These are phyloP conservation scores for Varanus salvator DNA, from an alignment of 2,113 vertebrate species.

Conservation along the genomic window DNA sequence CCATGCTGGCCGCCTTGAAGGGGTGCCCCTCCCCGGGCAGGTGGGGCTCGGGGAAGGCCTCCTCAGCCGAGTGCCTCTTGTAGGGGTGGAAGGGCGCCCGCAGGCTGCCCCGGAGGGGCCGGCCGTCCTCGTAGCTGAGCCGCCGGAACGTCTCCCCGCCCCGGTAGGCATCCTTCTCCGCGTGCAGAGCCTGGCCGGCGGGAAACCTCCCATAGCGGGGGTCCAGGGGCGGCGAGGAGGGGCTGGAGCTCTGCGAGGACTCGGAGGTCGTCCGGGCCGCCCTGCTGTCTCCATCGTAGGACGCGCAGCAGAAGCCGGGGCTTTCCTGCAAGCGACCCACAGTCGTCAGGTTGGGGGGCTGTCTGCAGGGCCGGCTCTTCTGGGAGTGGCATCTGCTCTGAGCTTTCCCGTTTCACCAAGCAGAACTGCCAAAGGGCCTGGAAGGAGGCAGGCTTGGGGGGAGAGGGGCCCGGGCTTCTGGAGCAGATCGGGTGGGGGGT, in stretches of 20 bases:
- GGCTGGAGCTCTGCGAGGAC: constrained; percentile 79
- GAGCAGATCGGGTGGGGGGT: too few species aligned
- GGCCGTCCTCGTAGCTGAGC: constrained; percentile 81
- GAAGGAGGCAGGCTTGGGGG: background rate
- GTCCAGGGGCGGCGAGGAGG: constrained; percentile 74
- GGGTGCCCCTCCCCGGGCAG: constrained; percentile 71
- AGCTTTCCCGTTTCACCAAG: background rate
- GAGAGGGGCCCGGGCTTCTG: too few species aligned
- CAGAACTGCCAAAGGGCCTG: background rate
- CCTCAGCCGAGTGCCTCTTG: constrained; percentile 83
- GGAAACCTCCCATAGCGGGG: constrained; percentile 69
- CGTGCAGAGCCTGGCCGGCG: constrained; percentile 39
- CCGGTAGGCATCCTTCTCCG: constrained; percentile 64
- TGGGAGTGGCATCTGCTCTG: background rate
- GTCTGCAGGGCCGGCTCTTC: too few species aligned
- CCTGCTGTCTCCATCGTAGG: constrained; percentile 69
- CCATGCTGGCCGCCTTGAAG: constrained; percentile 74
- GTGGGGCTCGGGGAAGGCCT: constrained; percentile 73
- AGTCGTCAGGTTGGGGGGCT: too few species aligned
- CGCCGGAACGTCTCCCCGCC: constrained; percentile 73
- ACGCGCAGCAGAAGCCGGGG: constrained; percentile 70
- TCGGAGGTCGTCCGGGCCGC: constrained; percentile 72
- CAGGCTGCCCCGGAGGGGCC: constrained; percentile 71
- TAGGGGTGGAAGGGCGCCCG: constrained; percentile 86
- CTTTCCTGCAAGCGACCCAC: constrained; percentile 70